These are phyloP conservation scores for Habropoda laboriosa DNA, from an alignment of 1,140 invertebrate species.

Conservation along the genomic window DNA sequence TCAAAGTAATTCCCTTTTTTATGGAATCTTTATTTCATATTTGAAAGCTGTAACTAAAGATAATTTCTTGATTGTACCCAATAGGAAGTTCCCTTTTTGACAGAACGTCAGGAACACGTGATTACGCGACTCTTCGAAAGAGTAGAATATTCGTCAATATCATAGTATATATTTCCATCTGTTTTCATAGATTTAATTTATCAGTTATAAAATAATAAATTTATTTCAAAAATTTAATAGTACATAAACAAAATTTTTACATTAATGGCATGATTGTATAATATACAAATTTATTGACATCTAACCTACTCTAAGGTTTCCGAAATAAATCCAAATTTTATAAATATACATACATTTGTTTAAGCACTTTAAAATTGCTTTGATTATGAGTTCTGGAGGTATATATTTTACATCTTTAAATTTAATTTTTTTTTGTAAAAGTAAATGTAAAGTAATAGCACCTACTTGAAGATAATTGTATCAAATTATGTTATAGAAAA, in stretches of 20 bases:
- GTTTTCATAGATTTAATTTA: not conserved
- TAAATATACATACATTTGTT: not conserved
- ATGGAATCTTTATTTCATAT: not conserved
- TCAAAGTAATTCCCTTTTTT: not conserved
- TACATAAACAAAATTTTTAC: not conserved
- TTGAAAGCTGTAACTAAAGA: not conserved
- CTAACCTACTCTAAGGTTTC: slow-evolving; percentile 23
- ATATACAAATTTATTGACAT: not conserved
- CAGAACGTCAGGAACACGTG: not conserved
- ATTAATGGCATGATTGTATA: not conserved
- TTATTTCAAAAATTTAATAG: not conserved
- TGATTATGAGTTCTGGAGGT: slow-evolving; percentile 29
- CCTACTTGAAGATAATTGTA: not conserved
- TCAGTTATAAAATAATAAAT: not conserved
- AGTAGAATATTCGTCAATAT: not conserved
- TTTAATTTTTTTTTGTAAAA: not conserved
- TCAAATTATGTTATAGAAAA: slow-evolving; percentile 25
- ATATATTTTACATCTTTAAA: not conserved
- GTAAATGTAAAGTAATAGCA: not conserved
- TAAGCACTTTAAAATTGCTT: not conserved
- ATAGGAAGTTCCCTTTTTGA: not conserved
- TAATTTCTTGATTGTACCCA: not conserved
- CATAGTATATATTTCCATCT: not conserved
- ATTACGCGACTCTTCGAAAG: not conserved
- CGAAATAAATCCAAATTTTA: not conserved